These are phyloP conservation scores for Acleris literana DNA, from an alignment of 2,888 invertebrate species.

Conservation along the genomic window DNA sequence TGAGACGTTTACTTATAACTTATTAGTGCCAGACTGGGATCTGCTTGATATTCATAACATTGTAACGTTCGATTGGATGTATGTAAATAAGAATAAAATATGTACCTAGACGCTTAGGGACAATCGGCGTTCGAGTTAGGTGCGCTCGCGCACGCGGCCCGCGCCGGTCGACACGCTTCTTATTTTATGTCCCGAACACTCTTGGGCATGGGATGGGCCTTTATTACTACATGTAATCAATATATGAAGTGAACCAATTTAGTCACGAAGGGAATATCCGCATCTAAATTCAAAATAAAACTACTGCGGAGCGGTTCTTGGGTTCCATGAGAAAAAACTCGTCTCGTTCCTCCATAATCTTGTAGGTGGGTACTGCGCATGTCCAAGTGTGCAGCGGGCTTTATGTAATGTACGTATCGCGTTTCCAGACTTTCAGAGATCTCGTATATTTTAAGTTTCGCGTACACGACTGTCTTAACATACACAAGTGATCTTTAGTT, in stretches of 20 bases:
- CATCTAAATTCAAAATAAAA: no score
- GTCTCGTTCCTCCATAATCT: no score
- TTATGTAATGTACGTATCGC: slow-evolving; percentile 73
- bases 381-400: slow-evolving; percentile 15
- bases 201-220: slow-evolving; percentile 14
- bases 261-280: no score
- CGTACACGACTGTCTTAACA: slow-evolving; percentile 76
- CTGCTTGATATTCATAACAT: slow-evolving; percentile 20
- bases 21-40: slow-evolving; percentile 4
- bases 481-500: slow-evolving; percentile 73
- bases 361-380: not conserved
- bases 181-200: slow-evolving; percentile 47
- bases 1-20: not conserved
- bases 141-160: slow-evolving; percentile 40
- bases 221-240: not conserved
- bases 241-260: no score
- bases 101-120: slow-evolving; percentile 48
- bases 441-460: slow-evolving; percentile 80
- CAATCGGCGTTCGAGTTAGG: slow-evolving; percentile 32
- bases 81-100: slow-evolving; percentile 53
- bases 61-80: slow-evolving; percentile 48
- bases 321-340: no score
- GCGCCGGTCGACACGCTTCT: slow-evolving; percentile 54
- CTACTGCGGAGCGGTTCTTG: no score
- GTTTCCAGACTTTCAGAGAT: slow-evolving; percentile 84